phyloP scores from a whole-genome alignment of 2,888 invertebrate species.

The Masnerella sp. region DNA sequence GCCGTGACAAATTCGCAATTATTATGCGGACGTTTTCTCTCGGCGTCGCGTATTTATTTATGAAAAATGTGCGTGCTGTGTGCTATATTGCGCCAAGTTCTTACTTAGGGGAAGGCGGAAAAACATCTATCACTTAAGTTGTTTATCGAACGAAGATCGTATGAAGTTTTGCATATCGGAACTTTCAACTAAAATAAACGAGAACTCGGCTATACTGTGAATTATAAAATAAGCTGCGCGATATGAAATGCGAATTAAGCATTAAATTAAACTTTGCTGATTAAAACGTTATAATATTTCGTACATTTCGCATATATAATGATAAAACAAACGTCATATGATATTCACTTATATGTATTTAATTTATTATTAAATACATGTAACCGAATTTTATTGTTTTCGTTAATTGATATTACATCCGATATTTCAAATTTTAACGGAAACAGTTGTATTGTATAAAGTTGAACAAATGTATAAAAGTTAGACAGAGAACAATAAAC shows the following conservation, averaged over 20 bases:
- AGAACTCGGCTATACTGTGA: slow-evolving; percentile 19
- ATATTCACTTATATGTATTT: not conserved
- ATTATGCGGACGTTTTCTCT: slow-evolving; percentile 10
- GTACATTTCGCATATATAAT: not conserved
- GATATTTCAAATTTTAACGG: too few species aligned
- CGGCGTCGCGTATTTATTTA: slow-evolving; percentile 24
- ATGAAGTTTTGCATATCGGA: slow-evolving; percentile 43
- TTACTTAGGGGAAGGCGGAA: slow-evolving; percentile 24
- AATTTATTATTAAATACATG: not conserved
- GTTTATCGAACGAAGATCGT: slow-evolving; percentile 42
- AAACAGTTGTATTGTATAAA: too few species aligned
- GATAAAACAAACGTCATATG: not conserved
- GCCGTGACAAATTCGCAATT: slow-evolving; percentile 35
- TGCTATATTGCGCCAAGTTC: slow-evolving; percentile 9
- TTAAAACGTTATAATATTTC: too few species aligned
- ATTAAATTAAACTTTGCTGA: not conserved
- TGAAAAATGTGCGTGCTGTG: slow-evolving; percentile 33
- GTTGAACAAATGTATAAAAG: too few species aligned
- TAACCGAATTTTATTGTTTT: not conserved
- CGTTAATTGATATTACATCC: too few species aligned
- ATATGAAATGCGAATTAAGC: slow-evolving; percentile 18
- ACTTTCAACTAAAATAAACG: slow-evolving; percentile 39
- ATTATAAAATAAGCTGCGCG: slow-evolving; percentile 11
- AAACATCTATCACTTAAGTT: slow-evolving; percentile 47
- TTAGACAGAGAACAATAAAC: too few species aligned